Conservation (phyloP, 2,113 vertebrate genomes). For the Labeo catla region DNA sequence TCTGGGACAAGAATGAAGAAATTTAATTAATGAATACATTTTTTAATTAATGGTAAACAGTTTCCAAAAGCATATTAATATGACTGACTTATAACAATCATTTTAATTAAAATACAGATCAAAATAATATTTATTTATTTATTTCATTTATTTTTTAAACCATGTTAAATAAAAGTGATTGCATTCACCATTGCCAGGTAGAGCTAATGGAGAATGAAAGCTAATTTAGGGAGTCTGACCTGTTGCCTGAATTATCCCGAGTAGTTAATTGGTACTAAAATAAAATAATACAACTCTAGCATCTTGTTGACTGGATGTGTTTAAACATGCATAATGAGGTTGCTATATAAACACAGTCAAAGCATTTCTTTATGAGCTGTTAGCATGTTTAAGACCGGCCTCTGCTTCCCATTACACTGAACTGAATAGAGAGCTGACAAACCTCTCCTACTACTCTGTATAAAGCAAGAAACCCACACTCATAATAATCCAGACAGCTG, state of each 20-base stretch:
- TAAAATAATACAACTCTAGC: not conserved
- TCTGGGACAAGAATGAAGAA: not conserved
- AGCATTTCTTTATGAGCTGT: not conserved
- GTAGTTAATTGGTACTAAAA: not conserved
- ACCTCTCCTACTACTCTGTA: not conserved
- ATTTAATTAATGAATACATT: not conserved
- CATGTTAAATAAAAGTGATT: not conserved
- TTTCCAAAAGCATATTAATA: not conserved
- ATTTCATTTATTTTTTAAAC: no score
- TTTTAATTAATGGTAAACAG: not conserved
- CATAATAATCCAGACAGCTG: constrained; percentile 3
- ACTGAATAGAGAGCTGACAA: not conserved
- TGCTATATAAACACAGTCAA: not conserved
- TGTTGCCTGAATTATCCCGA: not conserved
- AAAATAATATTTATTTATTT: not conserved
- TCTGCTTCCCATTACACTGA: constrained; percentile 5
- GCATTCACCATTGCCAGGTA: not conserved
- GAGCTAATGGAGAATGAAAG: not conserved
- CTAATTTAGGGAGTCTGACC: no score
- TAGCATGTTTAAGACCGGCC: not conserved
- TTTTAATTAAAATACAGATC: not conserved
- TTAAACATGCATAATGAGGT: not conserved
- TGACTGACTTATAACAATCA: not conserved
- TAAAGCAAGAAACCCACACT: not conserved
- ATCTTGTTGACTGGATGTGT: not conserved